Percentiles rank a stretch among this genome's conserved stretches.
These are phyloP conservation scores for Suricata suricatta DNA, from an alignment of 2,113 vertebrate species.

Conservation along the genomic window DNA sequence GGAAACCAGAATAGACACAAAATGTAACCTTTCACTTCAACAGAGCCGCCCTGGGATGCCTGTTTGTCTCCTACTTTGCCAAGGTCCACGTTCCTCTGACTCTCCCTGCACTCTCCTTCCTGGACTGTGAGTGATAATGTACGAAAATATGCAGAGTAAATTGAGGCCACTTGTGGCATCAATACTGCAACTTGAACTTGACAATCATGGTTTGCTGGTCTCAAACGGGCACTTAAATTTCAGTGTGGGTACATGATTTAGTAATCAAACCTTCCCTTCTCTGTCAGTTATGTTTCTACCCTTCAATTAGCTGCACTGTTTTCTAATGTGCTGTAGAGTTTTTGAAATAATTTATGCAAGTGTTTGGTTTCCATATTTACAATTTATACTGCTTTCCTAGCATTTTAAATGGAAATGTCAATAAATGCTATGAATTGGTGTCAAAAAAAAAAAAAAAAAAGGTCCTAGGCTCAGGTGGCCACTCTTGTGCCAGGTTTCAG, in stretches of 20 bases:
- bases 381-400: constrained; percentile 82
- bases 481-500: not conserved
- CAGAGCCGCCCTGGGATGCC: not conserved
- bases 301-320: constrained; percentile 76
- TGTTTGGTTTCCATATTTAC: constrained; percentile 82
- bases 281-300: constrained; percentile 66
- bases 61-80: not conserved
- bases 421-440: too few relatives aligned
- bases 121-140: constrained; percentile 24
- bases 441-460: too few relatives aligned
- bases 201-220: constrained; percentile 79
- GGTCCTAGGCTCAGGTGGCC: not conserved
- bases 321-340: constrained; percentile 81
- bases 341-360: constrained; percentile 80
- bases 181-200: constrained; percentile 69
- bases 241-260: constrained; percentile 57
- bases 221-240: constrained; percentile 54
- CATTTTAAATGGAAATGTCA: too few relatives aligned
- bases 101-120: not conserved
- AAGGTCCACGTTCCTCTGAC: not conserved
- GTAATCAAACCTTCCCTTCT: constrained; percentile 31
- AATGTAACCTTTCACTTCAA: not conserved
- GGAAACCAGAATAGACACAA: not conserved
- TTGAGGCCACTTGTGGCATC: constrained; percentile 37
- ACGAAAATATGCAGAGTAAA: constrained; percentile 37